phyloP scores from a whole-genome alignment of 2,888 invertebrate genomes.

The Drosophila conformis region DNA sequence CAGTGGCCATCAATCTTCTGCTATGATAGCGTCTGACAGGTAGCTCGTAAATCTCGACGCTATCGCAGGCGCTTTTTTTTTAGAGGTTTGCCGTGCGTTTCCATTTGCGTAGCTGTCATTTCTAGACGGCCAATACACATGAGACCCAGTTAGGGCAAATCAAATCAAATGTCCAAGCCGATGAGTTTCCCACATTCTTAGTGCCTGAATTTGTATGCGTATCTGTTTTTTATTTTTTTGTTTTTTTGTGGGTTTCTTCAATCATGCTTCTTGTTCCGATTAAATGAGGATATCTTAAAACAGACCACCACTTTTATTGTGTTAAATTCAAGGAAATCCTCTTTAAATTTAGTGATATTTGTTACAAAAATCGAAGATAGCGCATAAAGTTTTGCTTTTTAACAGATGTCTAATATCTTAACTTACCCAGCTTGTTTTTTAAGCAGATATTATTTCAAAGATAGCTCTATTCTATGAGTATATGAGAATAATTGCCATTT shows the following conservation, averaged over 20 bases:
- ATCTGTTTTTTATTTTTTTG: neutral
- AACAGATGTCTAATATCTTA: neutral
- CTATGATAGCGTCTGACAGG: conserved; percentile 76
- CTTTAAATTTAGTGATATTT: neutral
- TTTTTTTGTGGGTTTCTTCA: neutral
- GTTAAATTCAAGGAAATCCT: neutral
- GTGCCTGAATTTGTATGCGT: neutral
- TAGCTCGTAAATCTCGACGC: conserved; percentile 74
- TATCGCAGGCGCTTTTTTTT: conserved; percentile 54
- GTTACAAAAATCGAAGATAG: neutral
- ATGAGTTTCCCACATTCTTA: conserved; percentile 34
- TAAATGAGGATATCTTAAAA: neutral
- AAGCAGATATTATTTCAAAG: neutral
- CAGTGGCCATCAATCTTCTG: conserved; percentile 66
- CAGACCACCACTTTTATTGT: neutral
- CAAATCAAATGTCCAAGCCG: conserved; percentile 56
- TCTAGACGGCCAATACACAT: conserved; percentile 63
- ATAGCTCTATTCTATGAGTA: neutral
- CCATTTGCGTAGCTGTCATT: conserved; percentile 76
- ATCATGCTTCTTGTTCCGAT: neutral
- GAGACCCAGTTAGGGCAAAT: conserved; percentile 53
- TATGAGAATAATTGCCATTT: neutral
- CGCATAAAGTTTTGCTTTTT: neutral
- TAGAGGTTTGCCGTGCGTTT: conserved; percentile 41
- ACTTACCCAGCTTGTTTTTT: neutral